phyloP scores from a whole-genome alignment of 2,113 vertebrate species.

The Dipodomys spectabilis region DNA sequence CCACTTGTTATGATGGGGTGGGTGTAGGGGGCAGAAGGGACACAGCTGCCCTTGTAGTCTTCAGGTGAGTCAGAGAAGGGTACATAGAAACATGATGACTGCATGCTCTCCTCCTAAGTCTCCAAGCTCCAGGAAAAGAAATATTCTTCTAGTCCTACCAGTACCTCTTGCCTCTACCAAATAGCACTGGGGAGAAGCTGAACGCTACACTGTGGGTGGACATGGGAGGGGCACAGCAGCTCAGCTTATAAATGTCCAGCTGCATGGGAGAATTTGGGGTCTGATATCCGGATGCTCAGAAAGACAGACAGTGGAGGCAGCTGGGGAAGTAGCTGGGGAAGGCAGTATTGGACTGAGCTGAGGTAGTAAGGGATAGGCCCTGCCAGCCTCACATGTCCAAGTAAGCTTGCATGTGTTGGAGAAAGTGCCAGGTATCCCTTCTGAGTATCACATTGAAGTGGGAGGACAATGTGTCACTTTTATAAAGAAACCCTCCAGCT shows the following conservation, averaged over 20 bases:
- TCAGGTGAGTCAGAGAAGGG: background rate
- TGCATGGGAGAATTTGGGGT: background rate
- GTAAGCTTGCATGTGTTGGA: background rate
- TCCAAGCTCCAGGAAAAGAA: background rate
- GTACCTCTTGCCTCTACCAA: background rate
- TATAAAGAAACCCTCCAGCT: background rate
- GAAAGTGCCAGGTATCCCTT: background rate
- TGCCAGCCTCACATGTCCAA: background rate
- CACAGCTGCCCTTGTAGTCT: background rate
- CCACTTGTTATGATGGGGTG: fast-evolving
- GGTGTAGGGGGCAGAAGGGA: background rate
- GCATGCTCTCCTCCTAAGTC: no score
- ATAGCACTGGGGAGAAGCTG: background rate
- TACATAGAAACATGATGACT: fast-evolving
- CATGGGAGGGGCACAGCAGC: background rate
- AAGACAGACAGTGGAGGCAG: fast-evolving
- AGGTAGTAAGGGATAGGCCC: background rate
- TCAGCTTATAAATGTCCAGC: fast-evolving
- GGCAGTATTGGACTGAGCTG: background rate
- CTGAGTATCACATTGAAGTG: background rate
- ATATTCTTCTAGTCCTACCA: background rate
- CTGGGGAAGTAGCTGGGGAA: background rate
- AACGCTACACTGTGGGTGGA: background rate
- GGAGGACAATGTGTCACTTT: background rate
- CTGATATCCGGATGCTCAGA: background rate